Percentiles rank a stretch among this genome's conserved stretches.
phyloP scores from a whole-genome alignment of 2,797 vertebrate genomes.

The Myripristis jacobus region DNA sequence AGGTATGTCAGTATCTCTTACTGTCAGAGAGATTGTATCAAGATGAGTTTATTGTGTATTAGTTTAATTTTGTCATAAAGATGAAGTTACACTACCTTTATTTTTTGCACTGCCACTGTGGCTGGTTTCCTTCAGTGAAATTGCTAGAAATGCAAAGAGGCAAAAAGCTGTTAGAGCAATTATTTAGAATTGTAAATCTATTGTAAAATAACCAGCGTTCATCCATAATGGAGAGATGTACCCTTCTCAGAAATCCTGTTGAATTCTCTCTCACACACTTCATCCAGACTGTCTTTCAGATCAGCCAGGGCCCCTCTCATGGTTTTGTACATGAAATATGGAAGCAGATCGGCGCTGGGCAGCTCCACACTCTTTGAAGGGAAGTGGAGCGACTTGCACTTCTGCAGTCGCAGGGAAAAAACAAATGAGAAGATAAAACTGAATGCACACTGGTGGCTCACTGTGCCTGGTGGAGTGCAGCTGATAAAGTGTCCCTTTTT shows the following conservation, averaged over 20 bases:
- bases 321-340: slow-evolving; percentile 78
- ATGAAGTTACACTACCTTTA: slow-evolving; percentile 57
- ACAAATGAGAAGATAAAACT: not conserved
- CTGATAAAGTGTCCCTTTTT: too few species aligned
- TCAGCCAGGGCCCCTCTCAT: slow-evolving; percentile 70
- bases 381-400: slow-evolving; percentile 68
- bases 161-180: not conserved
- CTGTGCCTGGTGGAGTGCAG: too few species aligned
- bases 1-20: slow-evolving; percentile 29
- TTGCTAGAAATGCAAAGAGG: slow-evolving; percentile 52
- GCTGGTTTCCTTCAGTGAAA: slow-evolving; percentile 68
- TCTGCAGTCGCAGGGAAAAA: slow-evolving; percentile 59
- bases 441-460: too few species aligned
- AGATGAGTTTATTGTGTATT: too few species aligned
- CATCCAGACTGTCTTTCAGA: slow-evolving; percentile 69
- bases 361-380: slow-evolving; percentile 61
- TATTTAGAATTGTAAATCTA: not conserved
- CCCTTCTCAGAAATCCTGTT: slow-evolving; percentile 79
- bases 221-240: slow-evolving; percentile 3
- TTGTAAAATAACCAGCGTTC: not conserved
- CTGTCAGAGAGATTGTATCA: slow-evolving; percentile 27
- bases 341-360: slow-evolving; percentile 73
- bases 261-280: slow-evolving; percentile 74
- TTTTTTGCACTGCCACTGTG: slow-evolving; percentile 42
- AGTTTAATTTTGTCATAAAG: not conserved